phyloP scores from a whole-genome alignment of 2,113 vertebrate species.

The Cynopterus brachyotis region DNA sequence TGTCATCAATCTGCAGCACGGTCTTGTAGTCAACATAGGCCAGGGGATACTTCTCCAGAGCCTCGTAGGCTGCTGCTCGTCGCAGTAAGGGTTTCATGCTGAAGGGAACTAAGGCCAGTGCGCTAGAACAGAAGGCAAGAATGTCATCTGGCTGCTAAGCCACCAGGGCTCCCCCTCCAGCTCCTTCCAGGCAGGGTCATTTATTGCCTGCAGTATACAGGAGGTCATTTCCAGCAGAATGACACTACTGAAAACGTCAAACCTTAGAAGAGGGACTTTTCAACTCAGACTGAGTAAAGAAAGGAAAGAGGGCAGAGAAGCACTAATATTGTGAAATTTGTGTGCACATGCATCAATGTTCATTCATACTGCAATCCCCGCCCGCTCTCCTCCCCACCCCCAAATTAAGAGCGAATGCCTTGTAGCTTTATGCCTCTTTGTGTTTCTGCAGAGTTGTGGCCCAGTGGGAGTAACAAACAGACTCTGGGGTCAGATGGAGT shows the following conservation, averaged over 20 bases:
- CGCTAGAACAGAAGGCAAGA: slow-evolving; percentile 67
- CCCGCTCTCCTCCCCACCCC: too few species aligned
- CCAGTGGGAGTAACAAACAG: neutral
- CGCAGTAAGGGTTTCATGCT: slow-evolving; percentile 92
- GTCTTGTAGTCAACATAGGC: slow-evolving; percentile 96
- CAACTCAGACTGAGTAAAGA: neutral
- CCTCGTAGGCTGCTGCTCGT: slow-evolving; percentile 91
- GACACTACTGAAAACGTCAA: neutral
- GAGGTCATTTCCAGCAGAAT: neutral
- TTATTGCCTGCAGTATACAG: neutral
- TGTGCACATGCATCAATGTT: neutral
- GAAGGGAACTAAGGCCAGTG: slow-evolving; percentile 89
- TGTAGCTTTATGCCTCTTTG: neutral
- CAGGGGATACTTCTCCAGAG: slow-evolving; percentile 89
- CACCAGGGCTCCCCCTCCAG: neutral
- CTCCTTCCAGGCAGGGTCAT: neutral
- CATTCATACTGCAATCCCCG: neutral
- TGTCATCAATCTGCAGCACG: slow-evolving; percentile 88
- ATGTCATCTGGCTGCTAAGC: slow-evolving; percentile 65
- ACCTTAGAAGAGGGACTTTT: neutral
- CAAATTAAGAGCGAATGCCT: neutral
- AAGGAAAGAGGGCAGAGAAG: neutral
- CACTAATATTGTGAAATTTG: neutral
- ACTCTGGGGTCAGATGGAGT: neutral
- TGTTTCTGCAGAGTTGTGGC: neutral